A percentile compares a stretch with the other conserved stretches of the same genome.
These are phyloP conservation scores for Glandiceps talaboti DNA, from an alignment of 53 echinoderm and acorn worm species.

Conservation along the genomic window DNA sequence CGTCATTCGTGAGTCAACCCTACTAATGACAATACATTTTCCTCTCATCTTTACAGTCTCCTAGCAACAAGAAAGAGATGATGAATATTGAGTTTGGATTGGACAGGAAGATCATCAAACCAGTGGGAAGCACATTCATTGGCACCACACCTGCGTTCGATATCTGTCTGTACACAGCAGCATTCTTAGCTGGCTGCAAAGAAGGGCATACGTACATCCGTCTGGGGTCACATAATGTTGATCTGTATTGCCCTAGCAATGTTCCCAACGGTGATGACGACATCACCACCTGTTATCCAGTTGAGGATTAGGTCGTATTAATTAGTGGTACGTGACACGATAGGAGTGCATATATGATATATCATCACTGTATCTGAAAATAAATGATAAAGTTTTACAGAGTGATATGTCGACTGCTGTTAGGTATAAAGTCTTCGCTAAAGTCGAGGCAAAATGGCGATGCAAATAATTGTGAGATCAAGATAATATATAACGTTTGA, in stretches of 20 bases:
- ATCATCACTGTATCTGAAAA: too few relatives aligned
- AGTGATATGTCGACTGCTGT: too few relatives aligned
- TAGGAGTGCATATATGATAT: too few relatives aligned
- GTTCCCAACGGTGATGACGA: background rate
- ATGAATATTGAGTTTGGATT: background rate
- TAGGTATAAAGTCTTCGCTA: too few relatives aligned
- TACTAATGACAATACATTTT: too few relatives aligned
- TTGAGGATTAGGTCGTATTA: background rate
- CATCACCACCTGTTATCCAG: background rate
- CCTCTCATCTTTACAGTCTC: background rate
- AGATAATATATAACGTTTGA: too few relatives aligned
- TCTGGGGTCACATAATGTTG: background rate
- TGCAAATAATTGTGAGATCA: too few relatives aligned
- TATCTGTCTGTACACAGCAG: background rate
- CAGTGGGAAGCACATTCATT: background rate
- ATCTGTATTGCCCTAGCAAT: background rate
- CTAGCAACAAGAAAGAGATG: background rate
- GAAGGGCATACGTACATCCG: background rate
- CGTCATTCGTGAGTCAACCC: too few relatives aligned
- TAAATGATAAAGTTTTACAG: too few relatives aligned
- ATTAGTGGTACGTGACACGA: too few relatives aligned
- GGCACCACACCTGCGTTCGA: background rate
- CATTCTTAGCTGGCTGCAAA: background rate
- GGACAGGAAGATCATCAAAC: background rate
- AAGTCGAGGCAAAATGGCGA: too few relatives aligned